Percentiles rank a stretch among this genome's conserved stretches.
Conservation (phyloP, 2,888 invertebrate genomes). For the Tethea ocularis region DNA sequence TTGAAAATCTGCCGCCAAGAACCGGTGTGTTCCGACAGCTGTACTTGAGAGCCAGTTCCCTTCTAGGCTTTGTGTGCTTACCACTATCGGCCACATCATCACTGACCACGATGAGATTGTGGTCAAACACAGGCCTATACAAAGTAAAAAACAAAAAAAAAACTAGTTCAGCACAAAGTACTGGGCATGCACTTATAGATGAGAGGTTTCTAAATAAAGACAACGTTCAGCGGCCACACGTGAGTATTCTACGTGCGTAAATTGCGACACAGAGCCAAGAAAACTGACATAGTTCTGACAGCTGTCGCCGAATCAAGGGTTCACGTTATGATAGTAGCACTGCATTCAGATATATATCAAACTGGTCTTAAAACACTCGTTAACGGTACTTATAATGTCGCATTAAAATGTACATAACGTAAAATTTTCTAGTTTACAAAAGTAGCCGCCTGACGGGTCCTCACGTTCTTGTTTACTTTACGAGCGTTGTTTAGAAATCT, state of each 20-base stretch:
- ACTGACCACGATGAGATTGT: no score
- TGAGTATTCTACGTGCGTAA: conserved; percentile 41
- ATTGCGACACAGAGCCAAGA: conserved; percentile 32
- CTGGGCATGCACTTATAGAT: conserved; percentile 16
- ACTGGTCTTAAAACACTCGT: conserved; percentile 45
- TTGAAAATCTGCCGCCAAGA: no score
- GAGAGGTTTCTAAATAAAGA: conserved; percentile 32
- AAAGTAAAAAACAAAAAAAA: no score
- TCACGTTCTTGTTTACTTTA: conserved; percentile 56
- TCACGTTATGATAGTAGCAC: conserved; percentile 32
- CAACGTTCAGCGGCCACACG: conserved; percentile 40
- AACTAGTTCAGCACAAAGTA: not conserved
- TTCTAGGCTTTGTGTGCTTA: no score
- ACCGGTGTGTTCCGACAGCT: no score
- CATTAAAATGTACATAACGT: conserved; percentile 67
- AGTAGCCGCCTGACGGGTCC: conserved; percentile 50
- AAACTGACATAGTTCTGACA: conserved; percentile 43
- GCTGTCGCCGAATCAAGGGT: conserved; percentile 37
- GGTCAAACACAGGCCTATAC: no score
- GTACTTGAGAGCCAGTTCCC: no score
- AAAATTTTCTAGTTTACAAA: conserved; percentile 53
- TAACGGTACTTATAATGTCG: conserved; percentile 59
- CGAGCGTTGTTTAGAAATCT: conserved; percentile 54
- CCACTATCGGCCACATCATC: no score
- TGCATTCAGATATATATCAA: conserved; percentile 44